A percentile compares a stretch with the other conserved stretches of the same genome.
Conservation (phyloP, 2,888 invertebrate species). For the Yponomeuta malinellus region DNA sequence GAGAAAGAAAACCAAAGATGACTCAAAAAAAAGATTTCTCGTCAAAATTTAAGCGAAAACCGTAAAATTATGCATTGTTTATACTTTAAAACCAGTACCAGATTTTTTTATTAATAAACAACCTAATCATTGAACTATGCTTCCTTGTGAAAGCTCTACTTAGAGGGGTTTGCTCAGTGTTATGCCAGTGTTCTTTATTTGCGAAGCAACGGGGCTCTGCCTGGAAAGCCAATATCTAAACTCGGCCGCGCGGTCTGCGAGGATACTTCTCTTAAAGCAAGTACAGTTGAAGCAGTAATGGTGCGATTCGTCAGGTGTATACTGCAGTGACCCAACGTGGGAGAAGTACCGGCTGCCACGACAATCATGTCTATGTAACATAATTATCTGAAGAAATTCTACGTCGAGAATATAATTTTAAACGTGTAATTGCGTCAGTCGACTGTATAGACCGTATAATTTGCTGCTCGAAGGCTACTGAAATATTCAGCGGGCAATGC, state of each 20-base stretch:
- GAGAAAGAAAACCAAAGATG: too few relatives aligned
- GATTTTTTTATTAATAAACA: too few relatives aligned
- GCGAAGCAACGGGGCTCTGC: too few relatives aligned
- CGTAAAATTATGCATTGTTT: not conserved
- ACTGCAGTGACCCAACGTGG: slow-evolving; percentile 28
- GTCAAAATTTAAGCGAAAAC: too few relatives aligned
- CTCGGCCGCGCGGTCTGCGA: too few relatives aligned
- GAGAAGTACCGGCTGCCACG: slow-evolving; percentile 40
- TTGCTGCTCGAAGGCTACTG: slow-evolving; percentile 48
- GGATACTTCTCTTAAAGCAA: not conserved
- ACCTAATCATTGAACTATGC: too few relatives aligned
- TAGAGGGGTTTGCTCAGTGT: too few relatives aligned
- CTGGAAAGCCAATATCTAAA: too few relatives aligned
- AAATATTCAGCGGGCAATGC: slow-evolving; percentile 63
- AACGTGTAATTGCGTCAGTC: slow-evolving; percentile 47
- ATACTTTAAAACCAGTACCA: not conserved
- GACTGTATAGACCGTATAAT: slow-evolving; percentile 52
- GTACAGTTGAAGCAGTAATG: not conserved
- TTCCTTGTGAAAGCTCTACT: too few relatives aligned
- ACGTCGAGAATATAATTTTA: slow-evolving; percentile 42
- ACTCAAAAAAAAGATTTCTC: too few relatives aligned
- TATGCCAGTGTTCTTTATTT: too few relatives aligned
- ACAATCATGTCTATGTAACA: slow-evolving; percentile 52
- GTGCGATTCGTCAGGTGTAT: slow-evolving; percentile 9
- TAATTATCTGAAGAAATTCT: slow-evolving; percentile 41